phyloP scores from a whole-genome alignment of 1,140 invertebrate species.

The Acyrthosiphon pisum region DNA sequence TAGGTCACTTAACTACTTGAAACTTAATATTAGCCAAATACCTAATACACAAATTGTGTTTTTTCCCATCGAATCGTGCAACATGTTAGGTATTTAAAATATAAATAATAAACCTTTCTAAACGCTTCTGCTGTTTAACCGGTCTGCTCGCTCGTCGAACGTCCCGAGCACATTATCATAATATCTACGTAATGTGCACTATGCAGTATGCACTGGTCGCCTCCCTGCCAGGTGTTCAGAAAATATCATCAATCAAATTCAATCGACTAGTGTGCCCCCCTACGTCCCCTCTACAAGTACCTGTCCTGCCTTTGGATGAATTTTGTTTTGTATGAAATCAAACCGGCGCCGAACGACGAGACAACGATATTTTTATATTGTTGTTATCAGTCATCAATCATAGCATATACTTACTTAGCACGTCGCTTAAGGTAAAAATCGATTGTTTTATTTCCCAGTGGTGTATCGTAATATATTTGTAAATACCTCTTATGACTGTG shows the following conservation, averaged over 20 bases:
- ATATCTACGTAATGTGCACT: background rate
- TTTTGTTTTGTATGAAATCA: background rate
- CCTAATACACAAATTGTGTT: no score
- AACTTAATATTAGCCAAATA: no score
- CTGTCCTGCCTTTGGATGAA: background rate
- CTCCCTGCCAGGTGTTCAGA: conserved; percentile 14
- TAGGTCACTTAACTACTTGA: no score
- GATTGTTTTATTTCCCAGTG: background rate
- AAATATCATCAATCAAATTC: background rate
- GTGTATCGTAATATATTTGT: background rate
- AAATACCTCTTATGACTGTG: background rate
- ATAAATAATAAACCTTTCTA: background rate
- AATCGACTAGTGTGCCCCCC: background rate
- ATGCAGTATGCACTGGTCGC: no score
- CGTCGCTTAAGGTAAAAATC: background rate
- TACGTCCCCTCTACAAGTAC: background rate
- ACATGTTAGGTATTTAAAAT: background rate
- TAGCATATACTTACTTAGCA: background rate
- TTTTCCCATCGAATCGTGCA: no score
- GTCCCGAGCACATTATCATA: background rate
- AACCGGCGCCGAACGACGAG: background rate
- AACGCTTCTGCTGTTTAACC: background rate
- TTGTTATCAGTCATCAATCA: background rate
- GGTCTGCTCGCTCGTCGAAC: no score
- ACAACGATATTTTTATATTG: background rate